A percentile compares a stretch with the other conserved stretches of the same genome.
phyloP scores from a whole-genome alignment of 2,888 invertebrate species.

The Macrosiphum euphorbiae region DNA sequence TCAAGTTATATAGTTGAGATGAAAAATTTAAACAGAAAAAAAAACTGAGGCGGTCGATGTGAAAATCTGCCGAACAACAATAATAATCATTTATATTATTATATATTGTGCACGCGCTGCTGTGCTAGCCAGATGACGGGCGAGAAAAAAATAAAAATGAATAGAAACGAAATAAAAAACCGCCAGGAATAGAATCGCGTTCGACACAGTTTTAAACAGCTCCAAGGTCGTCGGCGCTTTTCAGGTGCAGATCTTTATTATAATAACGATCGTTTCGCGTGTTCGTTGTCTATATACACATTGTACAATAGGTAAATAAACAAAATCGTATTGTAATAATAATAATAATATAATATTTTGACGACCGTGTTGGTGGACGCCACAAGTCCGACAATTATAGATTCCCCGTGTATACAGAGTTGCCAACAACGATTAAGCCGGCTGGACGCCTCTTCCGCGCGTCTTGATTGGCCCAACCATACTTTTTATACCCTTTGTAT shows the following conservation, averaged over 20 bases:
- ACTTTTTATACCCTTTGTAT: background rate
- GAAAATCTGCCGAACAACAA: background rate
- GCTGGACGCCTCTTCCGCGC: background rate
- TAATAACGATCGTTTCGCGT: background rate
- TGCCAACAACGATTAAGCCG: background rate
- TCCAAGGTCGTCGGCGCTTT: background rate
- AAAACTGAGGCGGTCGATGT: background rate
- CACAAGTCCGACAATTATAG: background rate
- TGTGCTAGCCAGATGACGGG: constrained; percentile 20
- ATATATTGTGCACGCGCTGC: background rate
- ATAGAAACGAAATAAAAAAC: background rate
- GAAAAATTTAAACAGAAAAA: background rate
- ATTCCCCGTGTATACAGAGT: background rate
- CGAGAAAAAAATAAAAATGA: constrained; percentile 12
- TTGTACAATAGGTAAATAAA: background rate
- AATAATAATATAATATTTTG: background rate
- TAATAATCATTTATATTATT: background rate
- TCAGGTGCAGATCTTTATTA: background rate
- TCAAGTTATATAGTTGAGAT: background rate
- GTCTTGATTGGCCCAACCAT: background rate
- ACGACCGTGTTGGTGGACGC: background rate
- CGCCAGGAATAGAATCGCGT: background rate
- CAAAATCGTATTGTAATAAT: background rate
- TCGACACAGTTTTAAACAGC: background rate
- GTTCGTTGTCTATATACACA: background rate